Evolutionary conservation across 64 coral and sea anemone genomes (phyloP).

Genomic region (Cladopsammia gracilis): DNA sequence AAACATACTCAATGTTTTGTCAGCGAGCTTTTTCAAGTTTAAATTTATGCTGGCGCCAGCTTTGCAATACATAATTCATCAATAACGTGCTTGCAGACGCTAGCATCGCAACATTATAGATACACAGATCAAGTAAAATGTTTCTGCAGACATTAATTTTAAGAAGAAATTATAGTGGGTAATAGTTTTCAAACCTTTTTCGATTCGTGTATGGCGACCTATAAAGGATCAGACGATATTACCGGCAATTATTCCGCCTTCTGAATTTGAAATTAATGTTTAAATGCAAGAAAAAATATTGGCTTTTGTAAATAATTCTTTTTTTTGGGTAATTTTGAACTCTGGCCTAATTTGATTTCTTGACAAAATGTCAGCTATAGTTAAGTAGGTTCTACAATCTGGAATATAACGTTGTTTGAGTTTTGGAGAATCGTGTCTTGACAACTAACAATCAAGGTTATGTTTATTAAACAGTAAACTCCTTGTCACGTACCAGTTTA

Average conservation of each 20-base stretch:
- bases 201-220: not conserved
- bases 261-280: not conserved
- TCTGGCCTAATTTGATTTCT: not conserved
- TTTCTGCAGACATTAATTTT: too few relatives aligned
- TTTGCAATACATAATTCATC: not conserved
- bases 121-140: not conserved
- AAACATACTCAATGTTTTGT: not conserved
- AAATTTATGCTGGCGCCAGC: not conserved
- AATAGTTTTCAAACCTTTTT: too few relatives aligned
- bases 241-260: not conserved
- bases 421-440: not conserved
- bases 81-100: not conserved
- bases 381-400: not conserved
- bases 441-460: not conserved
- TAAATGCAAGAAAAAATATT: not conserved
- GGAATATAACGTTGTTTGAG: not conserved
- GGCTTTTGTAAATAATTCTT: not conserved
- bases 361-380: not conserved
- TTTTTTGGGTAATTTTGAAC: not conserved
- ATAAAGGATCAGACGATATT: not conserved
- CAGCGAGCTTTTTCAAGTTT: not conserved
- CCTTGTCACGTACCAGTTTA: conserved; percentile 5
- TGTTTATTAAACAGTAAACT: conserved; percentile 10
- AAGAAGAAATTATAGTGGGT: too few relatives aligned
- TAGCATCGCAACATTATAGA: not conserved